Conservation (phyloP, 2,797 vertebrate species). For the Leptatherina wallacei region DNA sequence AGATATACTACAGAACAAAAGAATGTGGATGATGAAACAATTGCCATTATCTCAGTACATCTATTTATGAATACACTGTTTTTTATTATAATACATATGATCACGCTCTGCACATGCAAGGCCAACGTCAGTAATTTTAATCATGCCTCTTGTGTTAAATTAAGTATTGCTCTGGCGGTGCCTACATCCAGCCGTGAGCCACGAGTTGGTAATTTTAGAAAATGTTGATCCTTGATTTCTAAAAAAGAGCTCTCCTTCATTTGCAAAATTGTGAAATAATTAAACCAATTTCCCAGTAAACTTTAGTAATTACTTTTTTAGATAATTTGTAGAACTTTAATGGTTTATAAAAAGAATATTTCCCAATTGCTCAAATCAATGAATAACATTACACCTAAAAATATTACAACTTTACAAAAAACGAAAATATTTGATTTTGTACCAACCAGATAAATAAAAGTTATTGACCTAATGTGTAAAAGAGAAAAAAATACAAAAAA, state of each 20-base stretch:
- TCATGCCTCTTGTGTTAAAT: constrained; percentile 9
- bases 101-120: not conserved
- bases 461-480: not conserved
- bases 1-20: constrained; percentile 18
- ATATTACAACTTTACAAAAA: too few species aligned
- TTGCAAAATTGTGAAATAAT: not conserved
- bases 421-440: too few species aligned
- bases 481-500: not conserved
- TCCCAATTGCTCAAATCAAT: too few species aligned
- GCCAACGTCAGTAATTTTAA: not conserved
- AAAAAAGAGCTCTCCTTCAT: not conserved
- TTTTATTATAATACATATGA: constrained; percentile 10
- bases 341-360: too few species aligned
- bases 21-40: not conserved
- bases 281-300: too few species aligned
- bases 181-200: not conserved
- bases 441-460: too few species aligned
- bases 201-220: not conserved
- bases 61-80: constrained; percentile 12
- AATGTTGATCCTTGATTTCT: not conserved
- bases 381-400: too few species aligned
- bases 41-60: not conserved
- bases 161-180: not conserved
- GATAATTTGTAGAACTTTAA: too few species aligned
- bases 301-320: too few species aligned